A percentile compares a stretch with the other conserved stretches of the same genome.
These are phyloP conservation scores for Stenoptilia bipunctidactyla DNA, from an alignment of 2,888 invertebrate genomes.

Conservation along the genomic window DNA sequence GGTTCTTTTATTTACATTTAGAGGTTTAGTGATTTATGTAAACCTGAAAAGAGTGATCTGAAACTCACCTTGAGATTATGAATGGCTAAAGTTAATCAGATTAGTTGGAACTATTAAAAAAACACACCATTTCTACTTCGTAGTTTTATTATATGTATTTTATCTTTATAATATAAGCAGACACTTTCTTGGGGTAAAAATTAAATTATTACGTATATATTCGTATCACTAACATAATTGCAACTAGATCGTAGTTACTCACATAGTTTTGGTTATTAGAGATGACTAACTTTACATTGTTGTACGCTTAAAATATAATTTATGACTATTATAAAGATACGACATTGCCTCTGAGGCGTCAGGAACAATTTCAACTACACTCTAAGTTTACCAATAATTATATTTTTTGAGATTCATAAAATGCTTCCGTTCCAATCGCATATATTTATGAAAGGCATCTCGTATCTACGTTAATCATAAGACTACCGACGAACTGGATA, in stretches of 20 bases:
- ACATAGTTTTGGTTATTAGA: conserved; percentile 67
- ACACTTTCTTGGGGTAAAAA: conserved; percentile 67
- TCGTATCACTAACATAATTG: conserved; percentile 68
- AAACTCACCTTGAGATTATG: neutral
- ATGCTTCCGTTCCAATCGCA: conserved; percentile 51
- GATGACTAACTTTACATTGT: conserved; percentile 50
- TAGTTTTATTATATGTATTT: conserved; percentile 63
- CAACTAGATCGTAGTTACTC: conserved; percentile 66
- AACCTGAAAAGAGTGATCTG: neutral
- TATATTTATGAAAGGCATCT: conserved; percentile 38
- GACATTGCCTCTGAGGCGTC: conserved; percentile 66
- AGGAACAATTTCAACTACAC: conserved; percentile 70
- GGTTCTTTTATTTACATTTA: too few species aligned
- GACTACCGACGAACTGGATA: neutral
- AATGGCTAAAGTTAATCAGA: too few species aligned
- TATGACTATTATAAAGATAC: conserved; percentile 50
- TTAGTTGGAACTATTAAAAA: conserved; percentile 12
- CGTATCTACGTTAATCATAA: conserved; percentile 2
- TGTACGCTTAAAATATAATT: conserved; percentile 40
- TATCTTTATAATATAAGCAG: conserved; percentile 58
- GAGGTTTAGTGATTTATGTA: neutral
- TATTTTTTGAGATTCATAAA: conserved; percentile 50
- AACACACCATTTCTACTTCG: conserved; percentile 46
- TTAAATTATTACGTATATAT: conserved; percentile 70
- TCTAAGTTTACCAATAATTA: conserved; percentile 60